Base-by-base conservation (phyloP, 2,888 invertebrate species). In the Adela reaumurella region DNA sequence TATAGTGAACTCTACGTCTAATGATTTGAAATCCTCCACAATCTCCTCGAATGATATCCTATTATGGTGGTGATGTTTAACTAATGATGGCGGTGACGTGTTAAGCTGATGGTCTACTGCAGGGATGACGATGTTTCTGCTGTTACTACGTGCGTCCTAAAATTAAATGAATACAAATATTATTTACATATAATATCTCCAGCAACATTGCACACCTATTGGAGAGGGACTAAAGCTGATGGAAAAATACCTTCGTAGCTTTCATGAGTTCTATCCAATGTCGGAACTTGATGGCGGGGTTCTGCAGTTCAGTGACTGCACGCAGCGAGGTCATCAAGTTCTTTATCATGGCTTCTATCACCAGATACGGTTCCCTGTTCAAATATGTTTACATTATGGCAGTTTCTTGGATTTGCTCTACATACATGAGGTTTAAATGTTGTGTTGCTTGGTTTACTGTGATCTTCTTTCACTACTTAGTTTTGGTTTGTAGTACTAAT, bases 231-330 rank as follows among this genome's bases (percentile, higher is more conserved):
- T n/a, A 24, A 24, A 24, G 24, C 8, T 24, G 24, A 24, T 24
- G 2, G 11, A 2, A 3, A 8, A 28, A 29, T 56, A 91, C 91
- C 80, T 94, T 89, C 0, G 96, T 97, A 10, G 93, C 92, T 64
- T 87, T 86, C 93, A 97, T 96, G 17, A 97, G 77, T 64, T 97
- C 94, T 49, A 87, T 81, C 97, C 97, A 97, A 73, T 97, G 97
- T 45, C 97, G 83, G 52, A 94, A 93, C 54, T 92, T 84, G 56
- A 97, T 95, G 0, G 96, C 91, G 1, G 95, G 94, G 72, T 97
- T 97, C 69, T 97, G 96, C 8, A 97, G 76, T 63, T 97, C 96
- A 3, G 93, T 92, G 1, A 97, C 92, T 1, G 96, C 95, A 65
- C 94, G 81, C 54, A 97, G 70, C 0, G 97, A 95, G 0, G 96